phyloP scores from a whole-genome alignment of 2,888 invertebrate species.

The Patella depressa region DNA sequence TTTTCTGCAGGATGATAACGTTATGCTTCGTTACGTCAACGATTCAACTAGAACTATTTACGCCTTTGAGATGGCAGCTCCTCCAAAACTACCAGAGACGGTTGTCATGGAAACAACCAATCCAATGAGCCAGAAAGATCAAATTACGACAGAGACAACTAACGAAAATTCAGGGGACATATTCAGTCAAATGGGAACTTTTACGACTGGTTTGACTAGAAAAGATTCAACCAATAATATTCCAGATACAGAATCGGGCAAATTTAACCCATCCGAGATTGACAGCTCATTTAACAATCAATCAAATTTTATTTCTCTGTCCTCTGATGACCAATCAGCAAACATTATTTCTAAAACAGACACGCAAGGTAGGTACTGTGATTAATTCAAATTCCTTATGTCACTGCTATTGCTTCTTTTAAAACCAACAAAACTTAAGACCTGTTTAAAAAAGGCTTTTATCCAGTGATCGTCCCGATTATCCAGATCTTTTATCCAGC shows the following conservation, averaged over 20 bases:
- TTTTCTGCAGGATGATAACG: constrained; percentile 74
- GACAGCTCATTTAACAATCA: too few relatives aligned
- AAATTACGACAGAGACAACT: constrained; percentile 17
- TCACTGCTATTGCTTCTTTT: too few relatives aligned
- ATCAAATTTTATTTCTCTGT: too few relatives aligned
- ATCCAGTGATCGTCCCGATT: neutral
- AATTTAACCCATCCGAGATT: too few relatives aligned
- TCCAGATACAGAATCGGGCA: too few relatives aligned
- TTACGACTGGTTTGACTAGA: constrained; percentile 5
- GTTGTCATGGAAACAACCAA: constrained; percentile 6
- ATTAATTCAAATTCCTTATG: too few relatives aligned
- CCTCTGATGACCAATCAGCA: too few relatives aligned
- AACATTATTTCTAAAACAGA: neutral
- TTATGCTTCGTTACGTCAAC: constrained; percentile 74
- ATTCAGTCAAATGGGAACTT: constrained; percentile 44
- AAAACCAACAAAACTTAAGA: neutral
- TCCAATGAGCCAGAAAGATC: neutral
- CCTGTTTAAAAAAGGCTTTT: neutral
- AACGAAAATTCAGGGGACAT: constrained; percentile 25
- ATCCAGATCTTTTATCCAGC: neutral
- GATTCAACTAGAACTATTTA: constrained; percentile 70
- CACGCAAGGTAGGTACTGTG: neutral
- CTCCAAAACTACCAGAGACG: constrained; percentile 24
- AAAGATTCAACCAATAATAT: too few relatives aligned
- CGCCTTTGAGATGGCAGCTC: constrained; percentile 67